phyloP scores from a whole-genome alignment of 2,797 vertebrate species.

The Emys orbicularis region DNA sequence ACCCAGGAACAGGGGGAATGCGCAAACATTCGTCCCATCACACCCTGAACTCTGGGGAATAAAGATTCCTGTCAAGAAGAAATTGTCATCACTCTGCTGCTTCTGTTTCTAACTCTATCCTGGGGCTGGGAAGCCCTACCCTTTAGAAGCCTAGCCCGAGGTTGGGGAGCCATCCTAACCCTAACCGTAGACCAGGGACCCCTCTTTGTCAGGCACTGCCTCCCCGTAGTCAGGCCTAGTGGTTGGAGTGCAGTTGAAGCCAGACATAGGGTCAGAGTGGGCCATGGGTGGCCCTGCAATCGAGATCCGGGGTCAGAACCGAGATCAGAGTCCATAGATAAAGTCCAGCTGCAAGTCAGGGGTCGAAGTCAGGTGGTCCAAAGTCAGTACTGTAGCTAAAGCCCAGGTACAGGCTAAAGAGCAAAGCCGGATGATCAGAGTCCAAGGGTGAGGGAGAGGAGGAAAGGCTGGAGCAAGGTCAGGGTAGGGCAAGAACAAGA shows the following conservation, averaged over 20 bases:
- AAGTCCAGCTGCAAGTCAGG: not conserved
- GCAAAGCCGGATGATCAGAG: not conserved
- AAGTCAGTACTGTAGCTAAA: not conserved
- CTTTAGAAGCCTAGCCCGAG: too few species aligned
- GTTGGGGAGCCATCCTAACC: not conserved
- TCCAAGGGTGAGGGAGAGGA: not conserved
- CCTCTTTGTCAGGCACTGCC: not conserved
- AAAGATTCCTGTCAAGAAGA: too few species aligned
- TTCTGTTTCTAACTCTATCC: too few species aligned
- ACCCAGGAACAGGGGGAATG: too few species aligned
- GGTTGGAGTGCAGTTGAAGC: not conserved
- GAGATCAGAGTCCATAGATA: not conserved
- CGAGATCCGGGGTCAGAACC: not conserved
- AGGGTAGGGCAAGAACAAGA: too few species aligned
- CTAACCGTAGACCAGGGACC: too few species aligned
- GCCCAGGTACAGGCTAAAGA: not conserved
- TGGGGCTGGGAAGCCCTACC: too few species aligned
- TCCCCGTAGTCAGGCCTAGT: not conserved
- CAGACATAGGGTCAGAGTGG: not conserved
- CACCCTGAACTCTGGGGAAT: too few species aligned
- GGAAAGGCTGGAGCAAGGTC: too few species aligned
- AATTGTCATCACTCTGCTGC: too few species aligned
- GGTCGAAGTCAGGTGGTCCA: not conserved
- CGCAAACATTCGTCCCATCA: too few species aligned
- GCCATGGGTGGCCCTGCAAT: not conserved